A percentile compares a stretch with the other conserved stretches of the same genome.
Conservation (phyloP, 1,140 invertebrate species). For the Rhyacophila brunnea region DNA sequence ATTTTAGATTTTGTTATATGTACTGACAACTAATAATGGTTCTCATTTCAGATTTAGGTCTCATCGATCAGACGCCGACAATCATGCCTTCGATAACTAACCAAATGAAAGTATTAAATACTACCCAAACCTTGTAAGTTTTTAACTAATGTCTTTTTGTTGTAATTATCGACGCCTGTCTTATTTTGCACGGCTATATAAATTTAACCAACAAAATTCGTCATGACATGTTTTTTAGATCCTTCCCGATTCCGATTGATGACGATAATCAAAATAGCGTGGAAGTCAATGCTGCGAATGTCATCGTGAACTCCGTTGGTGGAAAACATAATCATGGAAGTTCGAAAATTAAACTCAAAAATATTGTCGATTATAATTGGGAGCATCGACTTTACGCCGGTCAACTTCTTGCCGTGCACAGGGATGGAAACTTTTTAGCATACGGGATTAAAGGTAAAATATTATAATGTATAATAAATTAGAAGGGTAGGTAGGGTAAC, state of each 20-base stretch:
- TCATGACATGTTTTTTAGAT: conserved; percentile 49
- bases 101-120: conserved; percentile 46
- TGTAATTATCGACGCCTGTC: neutral
- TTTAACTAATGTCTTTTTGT: conserved; percentile 7
- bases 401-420: conserved; percentile 85
- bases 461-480: too few relatives aligned
- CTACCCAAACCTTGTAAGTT: conserved; percentile 51
- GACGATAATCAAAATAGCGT: conserved; percentile 70
- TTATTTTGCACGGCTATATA: neutral
- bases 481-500: too few relatives aligned
- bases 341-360: conserved; percentile 87
- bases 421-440: conserved; percentile 80
- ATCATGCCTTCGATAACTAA: conserved; percentile 45
- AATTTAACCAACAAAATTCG: neutral
- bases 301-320: conserved; percentile 68
- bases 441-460: conserved; percentile 83
- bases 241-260: conserved; percentile 65
- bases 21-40: neutral
- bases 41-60: neutral
- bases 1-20: conserved; percentile 2
- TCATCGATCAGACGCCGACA: conserved; percentile 16
- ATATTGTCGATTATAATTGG: conserved; percentile 91
- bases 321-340: conserved; percentile 72
- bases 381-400: conserved; percentile 83
- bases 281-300: conserved; percentile 66